Conservation (phyloP, 2,113 vertebrate genomes). For the Nannospalax galili region DNA sequence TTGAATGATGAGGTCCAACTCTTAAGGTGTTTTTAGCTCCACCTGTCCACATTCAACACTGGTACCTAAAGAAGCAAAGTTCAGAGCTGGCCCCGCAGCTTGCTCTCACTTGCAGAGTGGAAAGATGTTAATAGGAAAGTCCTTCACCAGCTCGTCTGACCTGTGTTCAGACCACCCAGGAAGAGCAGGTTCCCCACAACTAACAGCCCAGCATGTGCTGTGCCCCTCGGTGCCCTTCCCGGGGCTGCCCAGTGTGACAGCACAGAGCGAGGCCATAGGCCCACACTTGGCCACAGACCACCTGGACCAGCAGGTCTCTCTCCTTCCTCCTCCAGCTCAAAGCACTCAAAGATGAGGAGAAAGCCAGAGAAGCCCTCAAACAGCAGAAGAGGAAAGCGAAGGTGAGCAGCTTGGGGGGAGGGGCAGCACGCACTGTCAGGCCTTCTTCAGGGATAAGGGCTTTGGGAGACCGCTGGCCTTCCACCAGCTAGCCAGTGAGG, state of each 20-base stretch:
- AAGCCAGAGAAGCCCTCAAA: constrained; percentile 93
- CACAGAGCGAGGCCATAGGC: too few relatives aligned
- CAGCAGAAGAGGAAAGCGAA: constrained; percentile 91
- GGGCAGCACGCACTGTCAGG: background rate
- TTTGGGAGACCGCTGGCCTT: background rate
- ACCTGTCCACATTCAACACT: background rate
- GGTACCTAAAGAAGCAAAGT: background rate
- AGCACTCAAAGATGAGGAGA: constrained; percentile 94
- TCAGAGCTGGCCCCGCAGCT: background rate
- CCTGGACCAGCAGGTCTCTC: background rate
- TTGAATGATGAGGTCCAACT: background rate
- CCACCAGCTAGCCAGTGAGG: background rate
- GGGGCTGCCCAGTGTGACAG: background rate
- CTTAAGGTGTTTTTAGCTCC: background rate
- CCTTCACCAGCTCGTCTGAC: background rate
- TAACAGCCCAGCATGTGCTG: background rate
- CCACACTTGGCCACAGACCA: too few relatives aligned
- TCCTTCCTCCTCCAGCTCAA: constrained; percentile 87
- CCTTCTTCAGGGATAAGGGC: background rate
- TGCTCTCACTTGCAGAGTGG: accelerated
- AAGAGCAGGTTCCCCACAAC: background rate
- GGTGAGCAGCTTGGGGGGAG: constrained; percentile 84
- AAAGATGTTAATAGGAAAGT: background rate
- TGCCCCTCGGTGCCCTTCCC: background rate
- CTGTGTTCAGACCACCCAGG: background rate